phyloP scores from a whole-genome alignment of 1,140 invertebrate species.

The Antheraea mylitta region DNA sequence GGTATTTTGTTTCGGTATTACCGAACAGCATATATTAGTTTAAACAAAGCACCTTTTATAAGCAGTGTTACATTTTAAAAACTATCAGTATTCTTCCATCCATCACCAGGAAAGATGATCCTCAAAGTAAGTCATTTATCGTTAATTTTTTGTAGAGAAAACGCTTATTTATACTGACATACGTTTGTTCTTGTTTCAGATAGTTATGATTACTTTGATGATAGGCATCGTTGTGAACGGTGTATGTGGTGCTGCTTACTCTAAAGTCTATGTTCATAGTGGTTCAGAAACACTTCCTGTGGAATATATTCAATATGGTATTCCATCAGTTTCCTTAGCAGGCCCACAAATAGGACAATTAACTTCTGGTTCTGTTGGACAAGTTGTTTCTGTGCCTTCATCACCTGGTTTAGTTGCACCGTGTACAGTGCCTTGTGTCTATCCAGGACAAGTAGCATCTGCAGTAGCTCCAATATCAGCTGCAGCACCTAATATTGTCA shows the following conservation, averaged over 20 bases:
- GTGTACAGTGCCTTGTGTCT: slow-evolving; percentile 56
- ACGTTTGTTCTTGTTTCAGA: slow-evolving; percentile 39
- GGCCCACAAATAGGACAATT: slow-evolving; percentile 41
- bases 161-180: slow-evolving; percentile 16
- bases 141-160: slow-evolving; percentile 12
- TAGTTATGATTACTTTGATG: slow-evolving; percentile 22
- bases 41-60: slow-evolving; percentile 66
- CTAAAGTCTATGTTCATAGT: slow-evolving; percentile 57
- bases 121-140: slow-evolving; percentile 55
- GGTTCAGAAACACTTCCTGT: slow-evolving; percentile 38
- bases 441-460: slow-evolving; percentile 39
- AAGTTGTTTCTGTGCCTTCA: slow-evolving; percentile 36
- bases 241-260: slow-evolving; percentile 45
- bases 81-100: slow-evolving; percentile 65
- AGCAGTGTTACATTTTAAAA: slow-evolving; percentile 50
- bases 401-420: slow-evolving; percentile 42
- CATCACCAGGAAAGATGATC: slow-evolving; percentile 66
- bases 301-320: slow-evolving; percentile 49
- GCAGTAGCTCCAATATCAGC: slow-evolving; percentile 36
- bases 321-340: slow-evolving; percentile 33
- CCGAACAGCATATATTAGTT: slow-evolving; percentile 66
- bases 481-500: slow-evolving; percentile 47
- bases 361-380: slow-evolving; percentile 26
- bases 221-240: slow-evolving; percentile 30
- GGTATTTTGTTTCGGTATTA: slow-evolving; percentile 74